These are phyloP conservation scores for Aporophyla nigra DNA, from an alignment of 2,888 invertebrate genomes.

Conservation along the genomic window DNA sequence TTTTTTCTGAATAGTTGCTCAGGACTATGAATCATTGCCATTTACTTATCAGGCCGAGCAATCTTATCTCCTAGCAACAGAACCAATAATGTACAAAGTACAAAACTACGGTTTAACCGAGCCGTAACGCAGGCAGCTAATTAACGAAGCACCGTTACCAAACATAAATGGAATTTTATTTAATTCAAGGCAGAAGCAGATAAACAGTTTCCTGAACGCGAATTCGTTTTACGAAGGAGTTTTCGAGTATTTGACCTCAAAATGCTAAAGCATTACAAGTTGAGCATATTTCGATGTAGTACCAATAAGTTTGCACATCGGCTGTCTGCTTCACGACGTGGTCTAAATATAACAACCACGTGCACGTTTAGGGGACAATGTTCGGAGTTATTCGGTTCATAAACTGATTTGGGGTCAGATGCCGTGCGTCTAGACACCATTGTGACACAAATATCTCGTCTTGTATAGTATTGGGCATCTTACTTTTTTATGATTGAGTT, in stretches of 20 bases:
- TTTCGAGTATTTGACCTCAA: constrained; percentile 50
- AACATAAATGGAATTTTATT: constrained; percentile 42
- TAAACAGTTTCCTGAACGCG: constrained; percentile 47
- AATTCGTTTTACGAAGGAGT: constrained; percentile 36
- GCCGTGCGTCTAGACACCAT: constrained; percentile 75
- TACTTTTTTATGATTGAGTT: constrained; percentile 34
- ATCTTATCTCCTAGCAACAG: constrained; percentile 69
- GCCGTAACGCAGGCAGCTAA: constrained; percentile 44
- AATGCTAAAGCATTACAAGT: constrained; percentile 29
- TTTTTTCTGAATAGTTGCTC: constrained; percentile 12
- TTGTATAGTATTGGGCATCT: constrained; percentile 22
- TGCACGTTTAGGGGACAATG: constrained; percentile 81
- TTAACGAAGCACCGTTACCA: constrained; percentile 49
- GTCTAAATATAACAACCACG: constrained; percentile 84
- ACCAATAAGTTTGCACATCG: constrained; percentile 31
- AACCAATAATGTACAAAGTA: constrained; percentile 32
- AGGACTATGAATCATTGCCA: constrained; percentile 43
- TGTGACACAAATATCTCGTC: constrained; percentile 54
- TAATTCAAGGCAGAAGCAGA: constrained; percentile 57
- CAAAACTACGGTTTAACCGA: constrained; percentile 28
- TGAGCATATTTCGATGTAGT: constrained; percentile 36
- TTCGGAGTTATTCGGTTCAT: constrained; percentile 73
- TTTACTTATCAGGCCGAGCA: constrained; percentile 49
- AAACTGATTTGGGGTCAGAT: constrained; percentile 83
- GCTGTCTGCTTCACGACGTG: constrained; percentile 64